These are phyloP conservation scores for Maniola jurtina DNA, from an alignment of 1,140 invertebrate genomes.

Conservation along the genomic window DNA sequence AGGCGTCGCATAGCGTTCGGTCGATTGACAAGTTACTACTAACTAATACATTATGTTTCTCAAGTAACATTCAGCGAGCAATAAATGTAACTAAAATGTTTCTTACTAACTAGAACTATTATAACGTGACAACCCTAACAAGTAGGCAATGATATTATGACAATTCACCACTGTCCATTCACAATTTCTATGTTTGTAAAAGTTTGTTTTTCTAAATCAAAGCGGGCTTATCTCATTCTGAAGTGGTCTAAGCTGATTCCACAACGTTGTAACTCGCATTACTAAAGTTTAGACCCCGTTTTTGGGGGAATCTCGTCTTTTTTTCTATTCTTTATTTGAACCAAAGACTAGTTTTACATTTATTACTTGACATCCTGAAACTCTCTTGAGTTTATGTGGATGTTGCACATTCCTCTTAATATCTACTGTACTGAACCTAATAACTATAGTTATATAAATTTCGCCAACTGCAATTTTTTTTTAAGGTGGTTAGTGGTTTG, in stretches of 20 bases:
- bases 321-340: no score
- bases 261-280: constrained; percentile 40
- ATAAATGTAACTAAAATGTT: neutral
- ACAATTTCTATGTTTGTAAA: neutral
- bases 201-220: constrained; percentile 1
- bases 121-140: neutral
- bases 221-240: constrained; percentile 9
- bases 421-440: no score
- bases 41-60: no score
- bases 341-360: no score
- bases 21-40: no score
- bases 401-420: no score
- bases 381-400: no score
- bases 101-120: neutral
- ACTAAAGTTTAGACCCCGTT: constrained; percentile 29
- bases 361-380: no score
- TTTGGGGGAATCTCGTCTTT: constrained; percentile 2
- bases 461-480: no score
- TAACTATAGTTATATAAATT: no score
- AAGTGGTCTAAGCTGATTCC: constrained; percentile 31
- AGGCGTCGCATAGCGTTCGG: no score
- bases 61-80: neutral
- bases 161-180: neutral
- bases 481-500: no score
- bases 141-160: neutral